A percentile compares a stretch with the other conserved stretches of the same genome.
Conservation (phyloP, 2,888 invertebrate genomes). For the Orthosia gracilis region DNA sequence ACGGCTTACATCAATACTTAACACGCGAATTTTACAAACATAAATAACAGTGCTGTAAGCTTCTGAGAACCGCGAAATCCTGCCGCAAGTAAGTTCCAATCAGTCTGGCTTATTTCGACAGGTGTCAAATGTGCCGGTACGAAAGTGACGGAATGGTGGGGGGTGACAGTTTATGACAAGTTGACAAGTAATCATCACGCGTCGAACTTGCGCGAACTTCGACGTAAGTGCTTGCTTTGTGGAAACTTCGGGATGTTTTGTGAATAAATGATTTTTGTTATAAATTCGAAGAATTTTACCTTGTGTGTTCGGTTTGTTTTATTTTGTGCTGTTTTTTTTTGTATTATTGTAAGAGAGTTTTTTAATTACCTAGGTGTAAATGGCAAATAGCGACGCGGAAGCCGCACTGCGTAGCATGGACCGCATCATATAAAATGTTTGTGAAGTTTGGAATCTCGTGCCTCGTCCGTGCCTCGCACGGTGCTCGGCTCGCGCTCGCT, state of each 20-base stretch:
- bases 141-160: constrained; percentile 53
- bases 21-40: constrained; percentile 30
- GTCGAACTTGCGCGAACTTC: constrained; percentile 79
- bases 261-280: constrained; percentile 65
- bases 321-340: not conserved
- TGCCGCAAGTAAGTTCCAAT: constrained; percentile 73
- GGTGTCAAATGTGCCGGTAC: constrained; percentile 75
- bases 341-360: not conserved
- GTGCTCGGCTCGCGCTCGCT: too few species aligned
- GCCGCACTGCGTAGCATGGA: too few species aligned
- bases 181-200: constrained; percentile 84
- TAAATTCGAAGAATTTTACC: constrained; percentile 25
- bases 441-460: too few species aligned
- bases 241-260: constrained; percentile 68
- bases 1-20: constrained; percentile 33
- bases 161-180: constrained; percentile 77
- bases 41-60: constrained; percentile 42
- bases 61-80: constrained; percentile 52
- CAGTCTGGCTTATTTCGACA: constrained; percentile 82
- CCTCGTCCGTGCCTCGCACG: too few species aligned
- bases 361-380: too few species aligned
- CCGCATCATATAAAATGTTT: too few species aligned
- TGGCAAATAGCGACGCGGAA: too few species aligned
- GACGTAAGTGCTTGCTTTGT: constrained; percentile 65
- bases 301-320: constrained; percentile 8